Base-by-base conservation (phyloP, 2,113 vertebrate species). In the Phaethon lepturus region DNA sequence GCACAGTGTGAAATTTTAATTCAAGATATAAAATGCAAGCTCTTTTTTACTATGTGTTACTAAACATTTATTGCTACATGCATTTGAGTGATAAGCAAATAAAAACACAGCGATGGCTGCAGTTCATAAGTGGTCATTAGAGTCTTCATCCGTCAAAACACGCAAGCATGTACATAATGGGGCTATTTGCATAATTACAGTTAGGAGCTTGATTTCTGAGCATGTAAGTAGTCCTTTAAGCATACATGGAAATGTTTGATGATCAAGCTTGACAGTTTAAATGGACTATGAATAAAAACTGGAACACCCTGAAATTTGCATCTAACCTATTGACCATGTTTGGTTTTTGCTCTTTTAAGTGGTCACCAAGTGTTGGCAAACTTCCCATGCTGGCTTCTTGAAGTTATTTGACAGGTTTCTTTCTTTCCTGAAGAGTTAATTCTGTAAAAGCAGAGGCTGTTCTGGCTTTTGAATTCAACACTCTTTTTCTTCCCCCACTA, bases 41-140 rank as follows among this genome's bases (percentile, higher is more conserved):
- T 92, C 92, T 20, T 49, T 83, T 93, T 95, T 76, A 90, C 42
- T 49, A 22, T 4, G 26, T 74, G 94, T 96, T 95, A 45, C 92
- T 95, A 95, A 97, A 96, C 88, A 88, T 97, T 95, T 88, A 93
- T 63, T 81, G 95, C 88, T 93, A 7, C 6, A 1, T 25, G 59
- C 63, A 4, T 79, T 23, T 74, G 90, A 95, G 8, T 68, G 86
- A 92, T 92, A 85, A 95, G 94, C 83, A 95, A 49, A 94, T 93
- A 88, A 97, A 97, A 50, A 81, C 85, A 68, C 8, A 1, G 10
- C 3, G 17, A 79, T 91, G 90, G 16, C 81, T 89, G 84, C 5
- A 22, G 25, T 91, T 88, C 66, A 60, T 76, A 2, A 8, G 29
- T 85, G 95, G 89, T 60, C 95, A 26, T 55, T 55, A 25, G 95